phyloP scores from a whole-genome alignment of 2,888 invertebrate genomes.

The Meiosimyza platycephala region DNA sequence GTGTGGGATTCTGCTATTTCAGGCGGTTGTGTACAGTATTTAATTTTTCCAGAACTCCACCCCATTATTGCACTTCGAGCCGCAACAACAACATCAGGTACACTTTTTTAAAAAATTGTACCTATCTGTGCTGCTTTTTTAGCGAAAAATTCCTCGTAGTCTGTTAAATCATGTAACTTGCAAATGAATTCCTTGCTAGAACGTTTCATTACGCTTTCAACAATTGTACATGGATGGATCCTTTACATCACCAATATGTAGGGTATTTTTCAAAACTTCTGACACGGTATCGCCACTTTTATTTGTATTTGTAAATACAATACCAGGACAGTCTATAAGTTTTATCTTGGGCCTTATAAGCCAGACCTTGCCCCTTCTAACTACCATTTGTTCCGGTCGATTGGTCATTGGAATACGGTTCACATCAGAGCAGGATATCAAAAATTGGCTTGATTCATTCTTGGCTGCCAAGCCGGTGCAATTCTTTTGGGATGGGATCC shows the following conservation, averaged over 20 bases:
- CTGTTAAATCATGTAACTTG: slow-evolving; percentile 77
- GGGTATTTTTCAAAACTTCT: slow-evolving; percentile 86
- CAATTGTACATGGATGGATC: slow-evolving; percentile 90
- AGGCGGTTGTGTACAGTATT: slow-evolving; percentile 93
- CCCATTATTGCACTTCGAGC: slow-evolving; percentile 90
- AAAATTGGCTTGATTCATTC: too few relatives aligned
- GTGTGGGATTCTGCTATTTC: slow-evolving; percentile 69
- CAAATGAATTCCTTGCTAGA: slow-evolving; percentile 85
- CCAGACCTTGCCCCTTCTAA: too few relatives aligned
- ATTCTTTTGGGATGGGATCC: too few relatives aligned
- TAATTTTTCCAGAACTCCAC: slow-evolving; percentile 87
- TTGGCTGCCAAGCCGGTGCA: too few relatives aligned
- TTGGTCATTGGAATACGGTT: too few relatives aligned
- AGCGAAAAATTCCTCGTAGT: slow-evolving; percentile 75
- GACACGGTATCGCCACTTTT: slow-evolving; percentile 65
- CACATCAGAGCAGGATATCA: too few relatives aligned
- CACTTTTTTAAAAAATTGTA: slow-evolving; percentile 85
- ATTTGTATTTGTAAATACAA: slow-evolving; percentile 79
- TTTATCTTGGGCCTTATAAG: too few relatives aligned
- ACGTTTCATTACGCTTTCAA: slow-evolving; percentile 87
- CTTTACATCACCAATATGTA: slow-evolving; percentile 83
- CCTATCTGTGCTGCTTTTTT: slow-evolving; percentile 84
- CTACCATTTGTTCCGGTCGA: too few relatives aligned
- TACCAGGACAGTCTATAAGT: slow-evolving; percentile 95
- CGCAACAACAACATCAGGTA: slow-evolving; percentile 87